phyloP scores from a whole-genome alignment of 2,113 vertebrate species.

The Brachypteracias leptosomus region DNA sequence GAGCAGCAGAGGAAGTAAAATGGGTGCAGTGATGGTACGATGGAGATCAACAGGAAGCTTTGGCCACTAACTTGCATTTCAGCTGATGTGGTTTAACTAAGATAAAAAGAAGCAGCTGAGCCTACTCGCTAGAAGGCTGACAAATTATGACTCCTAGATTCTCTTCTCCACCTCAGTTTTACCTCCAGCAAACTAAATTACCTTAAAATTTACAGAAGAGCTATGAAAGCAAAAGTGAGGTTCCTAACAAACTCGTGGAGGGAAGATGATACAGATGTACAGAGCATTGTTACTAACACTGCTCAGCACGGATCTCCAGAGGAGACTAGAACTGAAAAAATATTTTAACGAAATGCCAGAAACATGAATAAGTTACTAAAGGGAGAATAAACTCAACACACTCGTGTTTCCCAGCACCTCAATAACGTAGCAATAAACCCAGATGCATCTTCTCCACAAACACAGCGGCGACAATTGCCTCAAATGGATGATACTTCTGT shows the following conservation, averaged over 20 bases:
- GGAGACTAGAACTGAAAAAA: not conserved
- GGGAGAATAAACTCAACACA: not conserved
- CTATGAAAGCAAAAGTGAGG: not conserved
- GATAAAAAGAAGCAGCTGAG: not conserved
- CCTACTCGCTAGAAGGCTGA: not conserved
- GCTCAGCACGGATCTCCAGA: not conserved
- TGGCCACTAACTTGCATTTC: not conserved
- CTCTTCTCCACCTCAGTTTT: not conserved
- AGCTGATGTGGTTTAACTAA: not conserved
- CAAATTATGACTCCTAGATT: not conserved
- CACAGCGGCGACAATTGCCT: not conserved
- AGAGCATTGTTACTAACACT: not conserved
- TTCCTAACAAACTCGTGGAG: not conserved
- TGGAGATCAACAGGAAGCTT: not conserved
- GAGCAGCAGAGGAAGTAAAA: not conserved
- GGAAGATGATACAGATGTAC: accelerated
- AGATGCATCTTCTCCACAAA: conserved; percentile 3
- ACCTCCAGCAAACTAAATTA: not conserved
- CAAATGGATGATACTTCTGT: conserved; percentile 21
- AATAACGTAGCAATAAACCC: conserved; percentile 16
- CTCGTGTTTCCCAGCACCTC: conserved; percentile 38
- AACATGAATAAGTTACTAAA: not conserved
- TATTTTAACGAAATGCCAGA: not conserved
- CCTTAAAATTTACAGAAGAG: not conserved
- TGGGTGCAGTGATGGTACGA: not conserved